Percentiles rank a stretch among this genome's conserved stretches.
Conservation (phyloP, 2,797 vertebrate genomes). For the Brachyrhaphis roseni region DNA sequence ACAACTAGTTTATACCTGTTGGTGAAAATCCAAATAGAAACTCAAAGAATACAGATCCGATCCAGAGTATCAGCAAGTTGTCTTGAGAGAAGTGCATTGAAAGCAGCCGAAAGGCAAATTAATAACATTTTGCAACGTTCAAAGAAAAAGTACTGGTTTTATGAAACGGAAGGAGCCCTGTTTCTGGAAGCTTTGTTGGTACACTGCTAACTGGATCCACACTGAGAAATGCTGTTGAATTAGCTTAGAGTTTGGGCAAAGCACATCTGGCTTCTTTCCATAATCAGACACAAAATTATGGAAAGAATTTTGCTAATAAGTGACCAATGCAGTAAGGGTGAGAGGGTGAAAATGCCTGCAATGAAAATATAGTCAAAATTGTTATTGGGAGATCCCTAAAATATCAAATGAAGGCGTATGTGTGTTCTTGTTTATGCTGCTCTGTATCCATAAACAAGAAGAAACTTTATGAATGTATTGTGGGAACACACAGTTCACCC, state of each 20-base stretch:
- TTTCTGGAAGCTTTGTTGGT: neutral
- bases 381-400: neutral
- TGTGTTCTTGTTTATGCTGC: neutral
- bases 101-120: neutral
- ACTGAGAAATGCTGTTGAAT: neutral
- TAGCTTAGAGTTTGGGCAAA: neutral
- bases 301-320: neutral
- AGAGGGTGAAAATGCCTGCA: neutral
- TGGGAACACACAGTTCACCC: conserved; percentile 29
- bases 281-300: neutral
- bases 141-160: neutral
- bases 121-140: neutral
- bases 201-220: neutral
- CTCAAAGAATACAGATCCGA: neutral
- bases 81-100: neutral
- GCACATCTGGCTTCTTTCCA: neutral
- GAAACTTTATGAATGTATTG: conserved; percentile 4
- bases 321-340: neutral
- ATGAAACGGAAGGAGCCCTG: neutral
- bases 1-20: neutral
- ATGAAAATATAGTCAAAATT: neutral
- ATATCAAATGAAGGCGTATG: neutral
- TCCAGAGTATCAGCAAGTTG: neutral
- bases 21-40: neutral
- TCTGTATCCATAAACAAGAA: conserved; percentile 5